A percentile compares a stretch with the other conserved stretches of the same genome.
Conservation (phyloP, 2,113 vertebrate genomes). For the Steatornis caripensis region DNA sequence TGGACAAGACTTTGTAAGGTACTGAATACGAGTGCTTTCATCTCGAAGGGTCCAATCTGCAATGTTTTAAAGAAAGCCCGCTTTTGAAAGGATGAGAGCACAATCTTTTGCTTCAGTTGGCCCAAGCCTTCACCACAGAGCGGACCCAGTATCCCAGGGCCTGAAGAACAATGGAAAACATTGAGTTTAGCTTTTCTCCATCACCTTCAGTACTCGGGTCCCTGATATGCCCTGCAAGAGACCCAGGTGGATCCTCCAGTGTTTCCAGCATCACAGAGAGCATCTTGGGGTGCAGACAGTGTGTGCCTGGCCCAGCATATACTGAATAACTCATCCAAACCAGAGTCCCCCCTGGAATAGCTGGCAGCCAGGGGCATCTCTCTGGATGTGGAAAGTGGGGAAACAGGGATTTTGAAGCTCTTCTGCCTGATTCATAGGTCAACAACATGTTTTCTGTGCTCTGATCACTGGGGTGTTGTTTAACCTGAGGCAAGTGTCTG, state of each 20-base stretch:
- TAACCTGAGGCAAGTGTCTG: not conserved
- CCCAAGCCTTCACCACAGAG: not conserved
- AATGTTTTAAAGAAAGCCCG: not conserved
- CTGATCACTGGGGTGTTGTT: not conserved
- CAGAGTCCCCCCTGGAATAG: not conserved
- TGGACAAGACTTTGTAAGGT: not conserved
- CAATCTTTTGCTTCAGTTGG: not conserved
- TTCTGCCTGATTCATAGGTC: not conserved
- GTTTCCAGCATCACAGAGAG: not conserved
- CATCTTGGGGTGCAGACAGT: not conserved
- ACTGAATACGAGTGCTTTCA: not conserved
- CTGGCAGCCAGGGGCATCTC: not conserved
- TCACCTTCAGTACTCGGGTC: accelerated
- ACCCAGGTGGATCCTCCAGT: not conserved
- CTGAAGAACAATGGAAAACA: not conserved
- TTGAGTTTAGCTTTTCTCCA: not conserved
- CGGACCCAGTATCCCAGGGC: not conserved
- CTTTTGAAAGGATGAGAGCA: not conserved
- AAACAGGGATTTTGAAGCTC: not conserved
- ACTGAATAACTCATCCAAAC: not conserved
- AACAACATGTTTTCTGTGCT: not conserved
- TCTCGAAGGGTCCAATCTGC: not conserved
- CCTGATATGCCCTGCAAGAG: not conserved
- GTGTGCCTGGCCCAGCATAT: not conserved
- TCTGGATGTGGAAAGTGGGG: not conserved